Conservation (phyloP, 1,140 invertebrate species). For the Radopholus similis region DNA sequence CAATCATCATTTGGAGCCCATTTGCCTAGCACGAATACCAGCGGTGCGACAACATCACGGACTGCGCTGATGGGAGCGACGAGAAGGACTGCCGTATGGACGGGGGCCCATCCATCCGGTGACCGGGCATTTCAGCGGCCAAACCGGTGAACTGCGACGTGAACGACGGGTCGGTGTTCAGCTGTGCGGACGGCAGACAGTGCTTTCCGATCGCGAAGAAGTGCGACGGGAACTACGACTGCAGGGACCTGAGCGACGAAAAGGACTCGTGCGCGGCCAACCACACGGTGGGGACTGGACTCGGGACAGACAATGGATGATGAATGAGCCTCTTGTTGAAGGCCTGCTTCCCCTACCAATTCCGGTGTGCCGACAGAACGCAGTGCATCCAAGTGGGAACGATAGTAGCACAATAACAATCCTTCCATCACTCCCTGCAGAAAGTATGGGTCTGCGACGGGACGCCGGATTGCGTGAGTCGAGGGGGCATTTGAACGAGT, state of each 20-base stretch:
- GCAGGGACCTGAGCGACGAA: conserved; percentile 80
- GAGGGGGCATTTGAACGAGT: neutral
- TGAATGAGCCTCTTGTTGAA: neutral
- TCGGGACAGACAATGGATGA: neutral
- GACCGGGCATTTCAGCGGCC: conserved; percentile 33
- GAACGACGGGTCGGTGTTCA: conserved; percentile 65
- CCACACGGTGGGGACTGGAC: conserved; percentile 60
- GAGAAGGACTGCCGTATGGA: conserved; percentile 82
- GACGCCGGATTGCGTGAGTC: conserved; percentile 13
- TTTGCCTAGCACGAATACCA: conserved; percentile 62
- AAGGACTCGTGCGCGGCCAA: conserved; percentile 68
- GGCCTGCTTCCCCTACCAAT: conserved; percentile 78
- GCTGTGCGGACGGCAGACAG: conserved; percentile 53
- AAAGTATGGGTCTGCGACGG: conserved; percentile 73
- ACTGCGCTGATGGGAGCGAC: conserved; percentile 88
- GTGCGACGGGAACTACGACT: conserved; percentile 77
- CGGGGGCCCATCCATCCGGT: neutral
- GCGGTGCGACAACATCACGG: conserved; percentile 83
- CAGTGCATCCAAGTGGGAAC: conserved; percentile 74
- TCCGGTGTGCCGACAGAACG: conserved; percentile 76
- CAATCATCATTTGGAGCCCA: neutral
- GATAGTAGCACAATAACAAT: neutral
- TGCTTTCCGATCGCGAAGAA: conserved; percentile 80
- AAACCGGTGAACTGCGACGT: conserved; percentile 48
- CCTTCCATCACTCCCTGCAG: conserved; percentile 7